phyloP scores from a whole-genome alignment of 1,140 invertebrate genomes.

The Tetramorium simillimum region DNA sequence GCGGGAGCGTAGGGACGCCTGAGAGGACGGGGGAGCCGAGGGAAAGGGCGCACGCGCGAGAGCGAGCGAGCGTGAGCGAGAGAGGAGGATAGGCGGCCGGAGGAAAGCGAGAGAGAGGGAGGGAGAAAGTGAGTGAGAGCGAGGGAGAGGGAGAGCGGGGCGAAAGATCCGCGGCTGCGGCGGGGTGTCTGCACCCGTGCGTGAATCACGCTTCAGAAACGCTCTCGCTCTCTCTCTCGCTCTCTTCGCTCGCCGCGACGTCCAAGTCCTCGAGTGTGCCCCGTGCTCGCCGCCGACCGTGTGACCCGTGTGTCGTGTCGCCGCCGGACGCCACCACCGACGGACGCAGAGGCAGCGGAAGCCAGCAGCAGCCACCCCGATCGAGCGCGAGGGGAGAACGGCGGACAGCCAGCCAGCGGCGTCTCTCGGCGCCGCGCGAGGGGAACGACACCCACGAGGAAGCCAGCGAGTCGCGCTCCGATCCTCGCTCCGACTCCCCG shows the following conservation, averaged over 20 bases:
- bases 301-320: constrained; percentile 67
- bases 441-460: constrained; percentile 56
- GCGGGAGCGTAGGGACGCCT: not conserved
- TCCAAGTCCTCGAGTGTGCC: too few relatives aligned
- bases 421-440: constrained; percentile 27
- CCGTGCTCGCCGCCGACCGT: not conserved
- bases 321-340: constrained; percentile 37
- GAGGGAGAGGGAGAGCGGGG: constrained; percentile 7
- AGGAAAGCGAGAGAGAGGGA: not conserved
- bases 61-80: constrained; percentile 30
- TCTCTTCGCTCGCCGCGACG: constrained; percentile 51
- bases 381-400: constrained; percentile 1
- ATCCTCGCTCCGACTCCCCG: not conserved
- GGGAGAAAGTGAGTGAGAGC: constrained; percentile 18
- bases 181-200: constrained; percentile 74
- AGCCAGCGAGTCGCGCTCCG: constrained; percentile 12
- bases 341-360: not conserved
- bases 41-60: constrained; percentile 49
- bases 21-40: not conserved
- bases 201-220: constrained; percentile 76
- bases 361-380: constrained; percentile 9
- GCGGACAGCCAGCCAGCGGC: constrained; percentile 30
- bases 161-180: constrained; percentile 63
- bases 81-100: not conserved
- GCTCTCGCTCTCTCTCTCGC: constrained; percentile 62